These are phyloP conservation scores for Hoplias malabaricus DNA, from an alignment of 2,113 vertebrate genomes.

Conservation along the genomic window DNA sequence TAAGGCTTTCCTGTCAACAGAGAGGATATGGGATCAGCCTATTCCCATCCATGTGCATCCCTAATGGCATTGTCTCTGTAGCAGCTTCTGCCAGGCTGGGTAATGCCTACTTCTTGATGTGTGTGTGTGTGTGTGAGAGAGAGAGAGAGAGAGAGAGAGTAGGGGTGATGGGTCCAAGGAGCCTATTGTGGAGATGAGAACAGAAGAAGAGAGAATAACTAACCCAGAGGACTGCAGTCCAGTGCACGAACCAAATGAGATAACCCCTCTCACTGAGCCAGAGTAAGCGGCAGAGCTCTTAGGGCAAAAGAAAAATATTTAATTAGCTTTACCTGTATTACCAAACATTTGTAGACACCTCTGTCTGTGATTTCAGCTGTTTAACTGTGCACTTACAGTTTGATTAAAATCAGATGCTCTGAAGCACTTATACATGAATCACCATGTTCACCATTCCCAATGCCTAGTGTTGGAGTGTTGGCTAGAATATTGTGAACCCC, in stretches of 20 bases:
- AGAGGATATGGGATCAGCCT: not conserved
- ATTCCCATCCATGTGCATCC: not conserved
- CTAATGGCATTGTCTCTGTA: not conserved
- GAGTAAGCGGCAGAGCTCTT: conserved; percentile 67
- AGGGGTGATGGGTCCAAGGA: conserved; percentile 91
- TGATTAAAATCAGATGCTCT: too few species aligned
- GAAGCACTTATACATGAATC: too few species aligned
- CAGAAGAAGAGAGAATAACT: conserved; percentile 85
- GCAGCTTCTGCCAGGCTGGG: conserved; percentile 13
- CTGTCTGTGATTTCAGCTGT: too few species aligned
- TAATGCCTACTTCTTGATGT: conserved; percentile 7
- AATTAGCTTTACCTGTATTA: not conserved
- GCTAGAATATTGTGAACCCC: too few species aligned
- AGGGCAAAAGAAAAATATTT: not conserved
- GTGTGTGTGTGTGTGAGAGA: conserved; percentile 24
- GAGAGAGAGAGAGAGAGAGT: conserved; percentile 50
- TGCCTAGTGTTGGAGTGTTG: too few species aligned
- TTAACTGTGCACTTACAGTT: too few species aligned
- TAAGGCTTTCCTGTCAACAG: not conserved
- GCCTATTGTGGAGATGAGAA: conserved; percentile 87
- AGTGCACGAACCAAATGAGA: conserved; percentile 88
- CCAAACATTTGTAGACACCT: too few species aligned
- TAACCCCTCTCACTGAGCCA: conserved; percentile 86
- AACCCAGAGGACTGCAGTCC: conserved; percentile 83
- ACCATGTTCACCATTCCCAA: too few species aligned